Conservation (phyloP, 1,140 invertebrate species). For the Episyrphus balteatus region DNA sequence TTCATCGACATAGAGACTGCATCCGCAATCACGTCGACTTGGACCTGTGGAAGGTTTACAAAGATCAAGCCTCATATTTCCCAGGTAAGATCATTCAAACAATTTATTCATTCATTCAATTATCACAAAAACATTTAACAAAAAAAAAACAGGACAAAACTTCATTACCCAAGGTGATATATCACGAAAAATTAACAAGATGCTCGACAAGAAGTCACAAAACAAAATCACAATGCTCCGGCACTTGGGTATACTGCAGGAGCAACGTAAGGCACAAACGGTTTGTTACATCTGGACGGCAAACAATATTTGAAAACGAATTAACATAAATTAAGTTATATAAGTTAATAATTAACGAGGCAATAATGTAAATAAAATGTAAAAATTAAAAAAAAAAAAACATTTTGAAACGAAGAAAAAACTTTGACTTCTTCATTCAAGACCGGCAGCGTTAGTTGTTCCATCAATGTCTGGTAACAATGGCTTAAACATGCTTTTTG, state of each 20-base stretch:
- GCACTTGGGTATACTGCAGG: slow-evolving; percentile 9
- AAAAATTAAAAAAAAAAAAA: too few species aligned
- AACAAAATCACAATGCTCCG: slow-evolving; percentile 8
- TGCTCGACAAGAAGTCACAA: slow-evolving; percentile 11
- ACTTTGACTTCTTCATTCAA: slow-evolving; percentile 13
- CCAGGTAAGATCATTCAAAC: slow-evolving; percentile 4
- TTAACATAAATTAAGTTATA: background rate
- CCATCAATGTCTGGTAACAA: slow-evolving; percentile 9
- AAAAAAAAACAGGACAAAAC: slow-evolving; percentile 2
- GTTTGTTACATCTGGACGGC: slow-evolving; percentile 10
- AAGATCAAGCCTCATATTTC: slow-evolving; percentile 6
- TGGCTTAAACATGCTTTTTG: slow-evolving; percentile 9
- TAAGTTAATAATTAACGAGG: too few species aligned
- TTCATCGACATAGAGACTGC: slow-evolving; percentile 5
- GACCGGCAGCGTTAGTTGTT: slow-evolving; percentile 3
- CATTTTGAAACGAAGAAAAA: slow-evolving; percentile 13
- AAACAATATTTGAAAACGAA: background rate
- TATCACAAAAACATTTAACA: background rate
- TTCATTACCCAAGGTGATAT: slow-evolving; percentile 12
- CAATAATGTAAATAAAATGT: too few species aligned
- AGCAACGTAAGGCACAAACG: slow-evolving; percentile 5
- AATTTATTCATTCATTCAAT: background rate
- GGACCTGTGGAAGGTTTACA: slow-evolving; percentile 10
- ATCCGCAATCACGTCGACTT: slow-evolving; percentile 5
- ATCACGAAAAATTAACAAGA: slow-evolving; percentile 7